Percentiles rank a stretch among this genome's conserved stretches.
These are phyloP conservation scores for Tachyglossus aculeatus DNA, from an alignment of 2,797 vertebrate species.

Conservation along the genomic window DNA sequence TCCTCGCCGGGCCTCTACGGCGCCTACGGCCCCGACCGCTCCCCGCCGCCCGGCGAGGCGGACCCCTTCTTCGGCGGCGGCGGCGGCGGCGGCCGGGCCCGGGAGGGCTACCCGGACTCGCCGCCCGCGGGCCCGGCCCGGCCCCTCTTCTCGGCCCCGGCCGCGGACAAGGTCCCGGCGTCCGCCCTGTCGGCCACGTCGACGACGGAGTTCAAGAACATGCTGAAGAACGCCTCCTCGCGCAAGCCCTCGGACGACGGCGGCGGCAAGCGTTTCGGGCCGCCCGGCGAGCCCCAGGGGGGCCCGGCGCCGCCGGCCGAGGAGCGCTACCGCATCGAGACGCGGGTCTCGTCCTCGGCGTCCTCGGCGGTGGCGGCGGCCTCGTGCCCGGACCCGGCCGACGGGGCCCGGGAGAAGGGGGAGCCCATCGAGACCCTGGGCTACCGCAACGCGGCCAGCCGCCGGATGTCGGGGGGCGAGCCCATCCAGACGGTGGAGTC, in stretches of 20 bases:
- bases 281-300: constrained; percentile 18
- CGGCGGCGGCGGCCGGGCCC: constrained; percentile 68
- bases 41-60: constrained; percentile 71
- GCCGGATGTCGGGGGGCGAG: constrained; percentile 84
- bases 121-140: constrained; percentile 67
- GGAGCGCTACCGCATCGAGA: constrained; percentile 91
- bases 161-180: constrained; percentile 67
- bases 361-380: too few species aligned
- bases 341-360: constrained; percentile 86
- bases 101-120: constrained; percentile 77
- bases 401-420: constrained; percentile 78
- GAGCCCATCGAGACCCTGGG: constrained; percentile 88
- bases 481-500: constrained; percentile 96
- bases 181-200: constrained; percentile 75
- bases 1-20: constrained; percentile 68
- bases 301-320: too few species aligned
- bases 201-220: constrained; percentile 82
- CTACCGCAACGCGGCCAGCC: constrained; percentile 78
- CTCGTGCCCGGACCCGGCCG: constrained; percentile 73
- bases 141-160: constrained; percentile 71
- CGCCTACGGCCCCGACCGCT: constrained; percentile 58
- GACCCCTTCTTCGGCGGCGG: constrained; percentile 72
- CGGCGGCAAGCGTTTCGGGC: constrained; percentile 72
- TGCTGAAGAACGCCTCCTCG: constrained; percentile 80
- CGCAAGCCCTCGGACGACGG: constrained; percentile 77